Evolutionary conservation across 2,797 vertebrate genomes (phyloP).

Genomic region (Gallirallus australis): DNA sequence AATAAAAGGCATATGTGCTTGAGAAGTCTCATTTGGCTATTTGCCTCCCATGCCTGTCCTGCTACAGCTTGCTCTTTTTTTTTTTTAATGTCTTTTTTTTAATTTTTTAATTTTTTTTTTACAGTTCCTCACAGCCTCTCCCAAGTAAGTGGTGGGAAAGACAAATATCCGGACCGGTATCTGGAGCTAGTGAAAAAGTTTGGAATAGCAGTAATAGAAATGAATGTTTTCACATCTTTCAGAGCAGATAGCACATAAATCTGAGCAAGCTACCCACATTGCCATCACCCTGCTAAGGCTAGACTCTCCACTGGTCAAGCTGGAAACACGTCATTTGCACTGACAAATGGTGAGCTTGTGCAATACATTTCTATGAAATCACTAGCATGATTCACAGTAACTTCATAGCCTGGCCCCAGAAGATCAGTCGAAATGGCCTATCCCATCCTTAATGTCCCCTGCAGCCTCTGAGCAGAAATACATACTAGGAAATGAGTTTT

Average conservation of each 20-base stretch:
- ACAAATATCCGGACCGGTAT: conserved; percentile 32
- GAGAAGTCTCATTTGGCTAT: not conserved
- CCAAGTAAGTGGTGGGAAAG: not conserved
- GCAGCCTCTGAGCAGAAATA: not conserved
- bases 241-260: not conserved
- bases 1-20: not conserved
- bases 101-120: not conserved
- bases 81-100: not conserved
- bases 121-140: not conserved
- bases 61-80: not conserved
- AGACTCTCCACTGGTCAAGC: not conserved
- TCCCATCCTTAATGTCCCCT: conserved; percentile 39
- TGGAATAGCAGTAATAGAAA: conserved; percentile 32
- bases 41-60: not conserved
- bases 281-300: not conserved
- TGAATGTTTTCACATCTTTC: conserved; percentile 19
- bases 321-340: not conserved
- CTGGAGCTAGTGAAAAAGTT: conserved; percentile 13
- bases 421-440: conserved; percentile 26
- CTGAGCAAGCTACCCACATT: not conserved
- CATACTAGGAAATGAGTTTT: not conserved
- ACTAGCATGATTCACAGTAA: conserved; percentile 35
- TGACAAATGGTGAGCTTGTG: not conserved
- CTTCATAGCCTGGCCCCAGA: conserved; percentile 31
- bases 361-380: conserved; percentile 14